phyloP scores from a whole-genome alignment of 2,113 vertebrate genomes.

The Zosterops borbonicus region DNA sequence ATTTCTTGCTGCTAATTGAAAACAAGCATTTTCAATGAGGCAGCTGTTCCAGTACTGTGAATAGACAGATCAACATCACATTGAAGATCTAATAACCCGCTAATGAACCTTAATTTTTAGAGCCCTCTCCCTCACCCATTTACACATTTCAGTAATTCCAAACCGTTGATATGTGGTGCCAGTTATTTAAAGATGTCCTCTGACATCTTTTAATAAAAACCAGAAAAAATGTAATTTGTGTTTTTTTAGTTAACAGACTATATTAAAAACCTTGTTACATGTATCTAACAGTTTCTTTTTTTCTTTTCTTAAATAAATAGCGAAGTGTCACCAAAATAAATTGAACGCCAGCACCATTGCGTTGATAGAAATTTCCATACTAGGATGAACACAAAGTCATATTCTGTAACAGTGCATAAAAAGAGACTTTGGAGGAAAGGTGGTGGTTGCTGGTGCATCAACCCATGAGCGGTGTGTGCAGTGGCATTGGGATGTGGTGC shows the following conservation, averaged over 20 bases:
- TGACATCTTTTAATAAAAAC: not conserved
- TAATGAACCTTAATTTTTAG: constrained; percentile 7
- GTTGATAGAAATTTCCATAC: not conserved
- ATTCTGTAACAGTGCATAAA: constrained; percentile 30
- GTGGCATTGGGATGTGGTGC: fast-evolving
- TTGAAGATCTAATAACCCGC: not conserved
- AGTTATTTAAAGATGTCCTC: not conserved
- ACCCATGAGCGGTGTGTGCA: not conserved
- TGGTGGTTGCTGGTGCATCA: not conserved
- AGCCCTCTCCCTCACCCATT: not conserved
- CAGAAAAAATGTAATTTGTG: not conserved
- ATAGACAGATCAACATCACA: constrained; percentile 13
- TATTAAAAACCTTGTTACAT: constrained; percentile 32
- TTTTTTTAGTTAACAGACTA: not conserved
- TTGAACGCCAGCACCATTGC: not conserved
- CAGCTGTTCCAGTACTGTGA: constrained; percentile 43
- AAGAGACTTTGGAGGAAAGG: constrained; percentile 15
- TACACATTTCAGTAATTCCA: not conserved
- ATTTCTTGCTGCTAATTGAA: constrained; percentile 43
- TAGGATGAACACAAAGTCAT: constrained; percentile 1
- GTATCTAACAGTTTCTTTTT: constrained; percentile 5
- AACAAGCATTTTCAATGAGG: constrained; percentile 40
- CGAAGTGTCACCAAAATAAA: constrained; percentile 30
- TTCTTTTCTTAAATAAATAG: constrained; percentile 51
- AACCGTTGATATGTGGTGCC: not conserved